phyloP scores from a whole-genome alignment of 2,113 vertebrate species.

The Seriola rivoliana region DNA sequence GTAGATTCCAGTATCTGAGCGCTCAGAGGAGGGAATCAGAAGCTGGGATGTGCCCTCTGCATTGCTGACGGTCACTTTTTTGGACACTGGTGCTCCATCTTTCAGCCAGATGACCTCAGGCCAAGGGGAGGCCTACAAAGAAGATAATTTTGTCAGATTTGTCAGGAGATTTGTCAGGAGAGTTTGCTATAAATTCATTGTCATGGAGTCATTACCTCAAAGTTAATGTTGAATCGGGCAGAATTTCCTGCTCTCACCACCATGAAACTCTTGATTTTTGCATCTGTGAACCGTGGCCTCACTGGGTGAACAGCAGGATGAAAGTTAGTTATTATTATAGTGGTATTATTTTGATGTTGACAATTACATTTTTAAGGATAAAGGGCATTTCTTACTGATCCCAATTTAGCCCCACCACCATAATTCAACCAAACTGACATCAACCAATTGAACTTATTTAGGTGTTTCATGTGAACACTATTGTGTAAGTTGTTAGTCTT shows the following conservation, averaged over 20 bases:
- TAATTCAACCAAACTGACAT: not conserved
- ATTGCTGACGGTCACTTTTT: constrained; percentile 81
- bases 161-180: not conserved
- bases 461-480: not conserved
- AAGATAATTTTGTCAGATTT: constrained; percentile 5
- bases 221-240: constrained; percentile 86
- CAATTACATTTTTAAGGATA: not conserved
- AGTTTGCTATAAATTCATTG: not conserved
- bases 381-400: not conserved
- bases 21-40: constrained; percentile 86
- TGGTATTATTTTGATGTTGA: too few relatives aligned
- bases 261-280: constrained; percentile 86
- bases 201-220: constrained; percentile 83
- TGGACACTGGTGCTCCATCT: constrained; percentile 86
- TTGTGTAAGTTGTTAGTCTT: too few relatives aligned
- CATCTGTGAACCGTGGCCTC: constrained; percentile 87
- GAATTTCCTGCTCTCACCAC: constrained; percentile 87
- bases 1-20: constrained; percentile 87
- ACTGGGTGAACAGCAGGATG: constrained; percentile 79
- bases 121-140: constrained; percentile 86
- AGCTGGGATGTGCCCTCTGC: constrained; percentile 86
- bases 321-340: too few relatives aligned
- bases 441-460: not conserved
- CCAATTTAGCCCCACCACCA: too few relatives aligned
- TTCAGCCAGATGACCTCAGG: constrained; percentile 91